phyloP scores from a whole-genome alignment of 2,888 invertebrate genomes.

The Pecten maximus region DNA sequence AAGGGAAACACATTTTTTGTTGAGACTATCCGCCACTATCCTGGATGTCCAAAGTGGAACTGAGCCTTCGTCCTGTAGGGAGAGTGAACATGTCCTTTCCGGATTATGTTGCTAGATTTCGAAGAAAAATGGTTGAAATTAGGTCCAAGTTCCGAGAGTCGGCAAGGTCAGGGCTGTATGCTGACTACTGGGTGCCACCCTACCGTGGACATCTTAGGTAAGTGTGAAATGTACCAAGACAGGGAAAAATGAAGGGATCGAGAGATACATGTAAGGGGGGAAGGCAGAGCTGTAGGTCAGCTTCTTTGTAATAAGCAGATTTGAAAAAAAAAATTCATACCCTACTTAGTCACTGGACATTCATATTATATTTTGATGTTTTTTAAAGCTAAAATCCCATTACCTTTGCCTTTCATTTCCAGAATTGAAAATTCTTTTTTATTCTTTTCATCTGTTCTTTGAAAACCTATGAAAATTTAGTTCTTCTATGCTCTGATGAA shows the following conservation, averaged over 20 bases:
- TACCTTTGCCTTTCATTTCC: neutral
- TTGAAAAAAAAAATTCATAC: neutral
- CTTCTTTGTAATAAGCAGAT: neutral
- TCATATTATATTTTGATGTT: neutral
- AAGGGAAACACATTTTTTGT: neutral
- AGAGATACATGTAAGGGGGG: no score
- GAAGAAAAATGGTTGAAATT: constrained; percentile 76
- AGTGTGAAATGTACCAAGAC: neutral
- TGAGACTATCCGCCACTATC: neutral
- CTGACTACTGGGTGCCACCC: constrained; percentile 72
- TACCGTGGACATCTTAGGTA: constrained; percentile 20
- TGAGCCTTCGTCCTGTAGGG: constrained; percentile 52
- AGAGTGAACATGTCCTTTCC: constrained; percentile 72
- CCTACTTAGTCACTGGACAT: neutral
- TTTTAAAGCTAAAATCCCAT: neutral
- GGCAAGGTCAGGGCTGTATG: constrained; percentile 68
- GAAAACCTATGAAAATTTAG: neutral
- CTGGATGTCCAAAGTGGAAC: constrained; percentile 44
- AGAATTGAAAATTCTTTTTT: neutral
- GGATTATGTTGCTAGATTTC: constrained; percentile 75
- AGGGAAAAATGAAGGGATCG: neutral
- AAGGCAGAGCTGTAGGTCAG: neutral
- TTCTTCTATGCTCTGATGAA: no score
- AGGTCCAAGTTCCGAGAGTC: constrained; percentile 72
- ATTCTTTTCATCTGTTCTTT: neutral